phyloP scores from a whole-genome alignment of 2,888 invertebrate species.

The Falcaria lacertinaria region DNA sequence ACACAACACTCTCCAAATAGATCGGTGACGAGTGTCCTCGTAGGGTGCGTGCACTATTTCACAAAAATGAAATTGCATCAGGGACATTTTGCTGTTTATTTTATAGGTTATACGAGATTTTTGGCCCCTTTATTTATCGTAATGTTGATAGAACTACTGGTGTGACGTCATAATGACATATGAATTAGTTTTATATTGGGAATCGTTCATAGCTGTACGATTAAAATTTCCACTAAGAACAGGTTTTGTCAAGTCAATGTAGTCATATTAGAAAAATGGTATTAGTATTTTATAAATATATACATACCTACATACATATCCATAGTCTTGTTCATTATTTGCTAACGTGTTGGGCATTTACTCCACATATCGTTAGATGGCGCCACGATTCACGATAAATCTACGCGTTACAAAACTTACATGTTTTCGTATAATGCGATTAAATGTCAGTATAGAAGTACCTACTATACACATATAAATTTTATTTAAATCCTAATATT shows the following conservation, averaged over 20 bases:
- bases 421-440: conserved; percentile 11
- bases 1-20: conserved; percentile 73
- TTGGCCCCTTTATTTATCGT: conserved; percentile 34
- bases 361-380: conserved; percentile 62
- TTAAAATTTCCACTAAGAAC: too few relatives aligned
- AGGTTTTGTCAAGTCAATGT: too few relatives aligned
- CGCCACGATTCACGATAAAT: conserved; percentile 41
- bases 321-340: conserved; percentile 21
- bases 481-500: too few relatives aligned
- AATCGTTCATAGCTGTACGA: not conserved
- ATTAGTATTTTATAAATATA: too few relatives aligned
- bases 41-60: conserved; percentile 53
- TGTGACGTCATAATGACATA: conserved; percentile 12
- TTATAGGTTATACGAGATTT: conserved; percentile 50
- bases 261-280: too few relatives aligned
- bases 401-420: conserved; percentile 43
- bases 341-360: conserved; percentile 52
- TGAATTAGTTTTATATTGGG: conserved; percentile 5
- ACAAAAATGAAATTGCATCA: conserved; percentile 73
- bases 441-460: too few relatives aligned
- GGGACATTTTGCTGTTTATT: conserved; percentile 55
- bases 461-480: too few relatives aligned
- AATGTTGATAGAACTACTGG: conserved; percentile 10
- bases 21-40: conserved; percentile 68
- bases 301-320: too few relatives aligned